Evolutionary conservation across 2,113 vertebrate species (phyloP), one percentile per base, ranked within the genome.

Genomic region (Zeus faber): DNA sequence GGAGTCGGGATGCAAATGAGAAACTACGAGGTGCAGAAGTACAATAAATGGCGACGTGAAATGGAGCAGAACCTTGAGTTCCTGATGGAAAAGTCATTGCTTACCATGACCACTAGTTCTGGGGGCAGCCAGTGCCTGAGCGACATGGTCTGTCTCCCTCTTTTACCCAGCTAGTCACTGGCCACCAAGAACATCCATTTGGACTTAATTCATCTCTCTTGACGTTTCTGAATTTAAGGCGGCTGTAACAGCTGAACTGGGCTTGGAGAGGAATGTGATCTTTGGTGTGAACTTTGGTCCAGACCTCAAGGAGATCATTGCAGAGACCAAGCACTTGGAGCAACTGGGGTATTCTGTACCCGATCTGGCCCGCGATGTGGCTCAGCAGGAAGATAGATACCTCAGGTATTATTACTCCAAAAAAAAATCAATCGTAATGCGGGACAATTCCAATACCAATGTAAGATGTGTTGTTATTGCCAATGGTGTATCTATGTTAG

Each of bases 241-340:
- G 17, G 16, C 17, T 23, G 16, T 31, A 10, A 41, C 16, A 27
- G 17, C 49, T 0, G 81, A 89, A 0, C 0, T 16, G 14, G 11
- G 61, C 7, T 10, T 23, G 2, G 29, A 85, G 13, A 83, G 35
- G 44, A 58, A 0, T 1, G 0, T 74, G 0, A 18, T 0, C 2
- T 97, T 90, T 4, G 1, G 23, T 1, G 86, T 97, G 31, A 94
- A 96, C 73, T 96, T 96, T 83, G 69, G 91, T 10, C 89, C 88
- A 0, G 26, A 74, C 27, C 81, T 98, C 20, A 87, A 23, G 45
- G 92, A 94, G 80, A 89, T 94, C 1, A 93, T 97, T 4, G 79
- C 40, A 2, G 96, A 99, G 77, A 66, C 92, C 5, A 92, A 91
- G 29, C 85, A 89, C 77, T 81, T 99, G 80, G 89, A 91, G 39